Conservation (phyloP, 2,113 vertebrate genomes). For the Equus quagga region DNA sequence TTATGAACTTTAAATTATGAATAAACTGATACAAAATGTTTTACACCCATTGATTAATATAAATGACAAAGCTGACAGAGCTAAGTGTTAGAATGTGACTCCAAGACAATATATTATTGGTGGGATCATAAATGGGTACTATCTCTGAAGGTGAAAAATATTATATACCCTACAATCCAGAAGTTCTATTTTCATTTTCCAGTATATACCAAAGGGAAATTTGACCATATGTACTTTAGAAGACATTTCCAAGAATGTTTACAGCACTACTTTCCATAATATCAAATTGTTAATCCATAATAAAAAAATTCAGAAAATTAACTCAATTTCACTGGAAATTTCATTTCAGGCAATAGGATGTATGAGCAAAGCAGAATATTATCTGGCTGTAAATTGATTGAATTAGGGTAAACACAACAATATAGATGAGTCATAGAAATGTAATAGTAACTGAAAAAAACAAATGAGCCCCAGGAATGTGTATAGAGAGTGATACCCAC, state of each 20-base stretch:
- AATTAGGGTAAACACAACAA: neutral
- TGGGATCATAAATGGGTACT: neutral
- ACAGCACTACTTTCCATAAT: neutral
- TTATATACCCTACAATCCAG: neutral
- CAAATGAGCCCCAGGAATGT: neutral
- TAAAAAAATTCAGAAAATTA: neutral
- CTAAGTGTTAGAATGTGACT: neutral
- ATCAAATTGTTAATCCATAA: neutral
- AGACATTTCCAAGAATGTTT: neutral
- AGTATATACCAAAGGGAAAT: neutral
- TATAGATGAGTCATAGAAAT: neutral
- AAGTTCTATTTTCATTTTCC: neutral
- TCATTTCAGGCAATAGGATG: neutral
- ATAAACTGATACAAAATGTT: neutral
- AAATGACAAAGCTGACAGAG: neutral
- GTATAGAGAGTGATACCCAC: neutral
- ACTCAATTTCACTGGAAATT: neutral
- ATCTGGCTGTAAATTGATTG: neutral
- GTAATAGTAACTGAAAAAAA: neutral
- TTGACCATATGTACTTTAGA: neutral
- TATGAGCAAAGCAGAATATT: neutral
- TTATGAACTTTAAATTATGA: neutral
- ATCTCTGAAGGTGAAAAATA: neutral
- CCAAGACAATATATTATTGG: neutral
- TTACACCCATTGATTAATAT: neutral